Evolutionary conservation across 2,888 invertebrate genomes (phyloP).

Genomic region (Leptopilina drosophilae): DNA sequence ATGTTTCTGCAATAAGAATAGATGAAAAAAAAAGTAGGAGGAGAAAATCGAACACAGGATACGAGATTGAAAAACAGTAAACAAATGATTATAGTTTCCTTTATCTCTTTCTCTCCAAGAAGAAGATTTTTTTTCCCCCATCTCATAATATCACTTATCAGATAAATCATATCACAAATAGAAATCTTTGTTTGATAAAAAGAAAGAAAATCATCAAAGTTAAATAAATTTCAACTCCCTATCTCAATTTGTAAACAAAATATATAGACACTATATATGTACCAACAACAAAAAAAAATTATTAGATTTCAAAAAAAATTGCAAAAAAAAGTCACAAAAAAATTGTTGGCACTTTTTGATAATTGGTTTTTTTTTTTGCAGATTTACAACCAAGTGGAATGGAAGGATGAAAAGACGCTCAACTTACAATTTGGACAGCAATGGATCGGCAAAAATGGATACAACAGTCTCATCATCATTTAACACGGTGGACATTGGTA

Average conservation of each 20-base stretch:
- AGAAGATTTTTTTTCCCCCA: background rate
- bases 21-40: no score
- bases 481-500: slow-evolving; percentile 7
- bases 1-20: background rate
- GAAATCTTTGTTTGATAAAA: background rate
- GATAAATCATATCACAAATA: slow-evolving; percentile 26
- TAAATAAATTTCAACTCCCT: no score
- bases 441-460: slow-evolving; percentile 16
- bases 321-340: no score
- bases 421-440: slow-evolving; percentile 37
- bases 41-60: background rate
- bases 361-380: no score
- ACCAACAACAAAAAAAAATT: no score
- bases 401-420: background rate
- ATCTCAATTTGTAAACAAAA: no score
- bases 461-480: slow-evolving; percentile 11
- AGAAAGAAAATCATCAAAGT: background rate
- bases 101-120: background rate
- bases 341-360: no score
- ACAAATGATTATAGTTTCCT: slow-evolving; percentile 24
- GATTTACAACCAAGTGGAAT: no score
- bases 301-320: background rate
- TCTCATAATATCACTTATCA: background rate
- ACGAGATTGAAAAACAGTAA: slow-evolving; percentile 34
- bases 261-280: no score